Base-by-base conservation (phyloP, 2,113 vertebrate species). In the Gadus macrocephalus region DNA sequence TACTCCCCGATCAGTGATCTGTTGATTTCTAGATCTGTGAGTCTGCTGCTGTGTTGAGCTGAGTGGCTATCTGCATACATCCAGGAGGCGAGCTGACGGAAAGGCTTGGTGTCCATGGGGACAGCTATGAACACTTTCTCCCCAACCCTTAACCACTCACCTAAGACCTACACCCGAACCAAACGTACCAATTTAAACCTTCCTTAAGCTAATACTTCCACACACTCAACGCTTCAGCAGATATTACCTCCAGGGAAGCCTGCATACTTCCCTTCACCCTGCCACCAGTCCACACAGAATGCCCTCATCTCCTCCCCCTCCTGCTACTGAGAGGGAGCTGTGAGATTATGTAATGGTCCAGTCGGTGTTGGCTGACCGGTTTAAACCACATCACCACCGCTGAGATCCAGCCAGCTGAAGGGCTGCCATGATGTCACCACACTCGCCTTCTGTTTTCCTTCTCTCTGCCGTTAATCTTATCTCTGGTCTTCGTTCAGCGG, bases 351-450 rank as follows among this genome's bases (percentile, higher is more conserved):
- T 88, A 90, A 90, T 69, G 70, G 81, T 76, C 74, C 68, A 53
- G 12, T 49, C 42, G 42, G 78, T 73, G 82, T 75, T 63, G 83
- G 77, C 77, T 70, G 81, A 56, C 78, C 69, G 81, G 77, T 72
- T 74, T 87, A 80, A 87, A 87, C 85, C 80, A 78, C 81, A 89
- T 88, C 87, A 86, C 66, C 69, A 69, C 68, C 22, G 27, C 76
- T 49, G 42, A 74, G 75, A 81, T 80, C 78, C 74, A 75, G 77
- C 67, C 82, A 16, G 83, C 64, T 76, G 68, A 78, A 73, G 42
- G 74, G 78, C 73, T 62, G 78, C 73, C 62, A 66, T 64, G 60
- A 31, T 72, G 77, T 70, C 67, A 38, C 84, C 81, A 84, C 86
- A 81, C 77, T 75, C 80, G 42, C 42, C 72, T 80, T 67, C 82